These are phyloP conservation scores for Syrphus vitripennis DNA, from an alignment of 2,888 invertebrate species.

Conservation along the genomic window DNA sequence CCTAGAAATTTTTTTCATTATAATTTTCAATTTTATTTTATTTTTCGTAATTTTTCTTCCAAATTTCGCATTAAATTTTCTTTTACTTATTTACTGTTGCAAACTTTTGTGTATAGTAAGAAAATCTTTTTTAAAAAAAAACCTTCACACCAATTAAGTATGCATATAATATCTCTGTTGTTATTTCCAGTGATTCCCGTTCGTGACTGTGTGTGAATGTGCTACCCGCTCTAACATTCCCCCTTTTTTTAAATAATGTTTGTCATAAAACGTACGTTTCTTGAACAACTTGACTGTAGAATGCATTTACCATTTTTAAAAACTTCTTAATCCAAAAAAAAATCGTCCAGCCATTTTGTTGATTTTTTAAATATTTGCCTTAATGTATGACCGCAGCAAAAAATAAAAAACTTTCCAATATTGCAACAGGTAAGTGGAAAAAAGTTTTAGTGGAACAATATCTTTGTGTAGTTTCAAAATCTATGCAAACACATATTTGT, in stretches of 20 bases:
- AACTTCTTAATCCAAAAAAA: constrained; percentile 56
- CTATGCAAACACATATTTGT: constrained; percentile 5
- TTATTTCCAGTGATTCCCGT: constrained; percentile 67
- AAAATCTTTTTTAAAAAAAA: constrained; percentile 14
- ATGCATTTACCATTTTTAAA: constrained; percentile 63
- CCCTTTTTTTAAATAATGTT: constrained; percentile 53
- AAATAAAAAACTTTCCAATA: constrained; percentile 53
- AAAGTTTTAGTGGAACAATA: constrained; percentile 14
- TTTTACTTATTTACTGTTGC: constrained; percentile 30
- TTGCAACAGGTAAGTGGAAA: constrained; percentile 68
- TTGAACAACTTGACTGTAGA: constrained; percentile 57
- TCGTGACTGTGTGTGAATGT: constrained; percentile 70
- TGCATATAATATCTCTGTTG: constrained; percentile 52
- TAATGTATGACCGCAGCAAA: constrained; percentile 49
- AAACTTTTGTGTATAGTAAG: constrained; percentile 53
- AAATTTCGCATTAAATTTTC: constrained; percentile 9
- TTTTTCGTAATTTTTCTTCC: background rate
- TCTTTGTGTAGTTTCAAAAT: constrained; percentile 48
- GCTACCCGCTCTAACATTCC: constrained; percentile 29
- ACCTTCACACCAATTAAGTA: constrained; percentile 33
- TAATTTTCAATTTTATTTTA: constrained; percentile 20
- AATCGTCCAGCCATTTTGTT: constrained; percentile 34
- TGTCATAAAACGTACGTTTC: constrained; percentile 52
- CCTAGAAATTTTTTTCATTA: constrained; percentile 29
- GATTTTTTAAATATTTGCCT: constrained; percentile 18